Evolutionary conservation across 2,888 invertebrate genomes (phyloP).

Genomic region (Creontiades dilutus): DNA sequence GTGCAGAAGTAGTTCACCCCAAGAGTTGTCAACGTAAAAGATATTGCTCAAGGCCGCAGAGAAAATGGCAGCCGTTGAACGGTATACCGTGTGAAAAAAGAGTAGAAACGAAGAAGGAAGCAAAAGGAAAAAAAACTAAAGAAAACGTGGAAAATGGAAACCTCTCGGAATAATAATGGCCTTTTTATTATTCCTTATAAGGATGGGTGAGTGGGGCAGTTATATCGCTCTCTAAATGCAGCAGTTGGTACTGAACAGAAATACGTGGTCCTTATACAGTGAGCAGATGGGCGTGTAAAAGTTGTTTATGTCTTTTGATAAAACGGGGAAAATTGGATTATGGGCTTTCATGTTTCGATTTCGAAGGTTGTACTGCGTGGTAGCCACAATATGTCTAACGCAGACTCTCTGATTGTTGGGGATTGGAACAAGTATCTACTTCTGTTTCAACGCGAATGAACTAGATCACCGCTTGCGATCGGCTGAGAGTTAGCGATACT

Average conservation of each 20-base stretch:
- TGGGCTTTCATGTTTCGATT: too few species aligned
- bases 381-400: too few species aligned
- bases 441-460: too few species aligned
- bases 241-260: constrained; percentile 55
- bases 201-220: constrained; percentile 64
- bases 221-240: constrained; percentile 61
- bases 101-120: not conserved
- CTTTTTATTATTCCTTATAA: constrained; percentile 70
- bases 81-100: not conserved
- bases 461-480: too few species aligned
- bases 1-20: not conserved
- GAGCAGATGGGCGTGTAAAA: not conserved
- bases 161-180: constrained; percentile 70
- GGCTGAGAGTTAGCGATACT: too few species aligned
- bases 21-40: constrained; percentile 46
- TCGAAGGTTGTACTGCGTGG: too few species aligned
- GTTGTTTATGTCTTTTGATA: constrained; percentile 16
- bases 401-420: too few species aligned
- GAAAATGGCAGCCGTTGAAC: constrained; percentile 44
- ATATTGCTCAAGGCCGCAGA: constrained; percentile 14
- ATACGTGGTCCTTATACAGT: constrained; percentile 61
- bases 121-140: constrained; percentile 32
- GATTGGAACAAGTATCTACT: too few species aligned
- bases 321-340: not conserved
- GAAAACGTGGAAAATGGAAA: constrained; percentile 67